phyloP scores from a whole-genome alignment of 2,888 invertebrate genomes.

The Morpho achilles region DNA sequence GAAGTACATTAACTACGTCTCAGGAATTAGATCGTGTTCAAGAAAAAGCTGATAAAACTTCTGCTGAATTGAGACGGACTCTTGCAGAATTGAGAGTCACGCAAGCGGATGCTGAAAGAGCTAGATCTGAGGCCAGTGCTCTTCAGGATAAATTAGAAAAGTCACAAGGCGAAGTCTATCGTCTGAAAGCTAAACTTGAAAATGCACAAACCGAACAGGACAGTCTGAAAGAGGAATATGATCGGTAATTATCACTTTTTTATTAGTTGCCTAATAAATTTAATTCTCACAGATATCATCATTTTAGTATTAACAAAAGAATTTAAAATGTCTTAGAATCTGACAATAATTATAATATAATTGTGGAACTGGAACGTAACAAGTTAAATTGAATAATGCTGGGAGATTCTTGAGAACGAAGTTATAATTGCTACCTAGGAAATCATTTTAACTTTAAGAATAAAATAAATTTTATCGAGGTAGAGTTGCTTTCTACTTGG shows the following conservation, averaged over 20 bases:
- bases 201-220: constrained; percentile 97
- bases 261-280: no score
- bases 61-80: constrained; percentile 90
- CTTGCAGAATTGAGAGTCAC: constrained; percentile 95
- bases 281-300: no score
- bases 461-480: no score
- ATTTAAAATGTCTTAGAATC: no score
- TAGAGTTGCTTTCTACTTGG: no score
- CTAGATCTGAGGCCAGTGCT: constrained; percentile 88
- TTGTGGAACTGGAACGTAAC: no score
- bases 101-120: constrained; percentile 93
- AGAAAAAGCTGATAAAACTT: constrained; percentile 90
- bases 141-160: constrained; percentile 96
- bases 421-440: constrained; percentile 1
- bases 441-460: not conserved
- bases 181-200: constrained; percentile 95
- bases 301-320: no score
- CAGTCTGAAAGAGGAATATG: constrained; percentile 94
- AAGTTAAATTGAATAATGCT: not conserved
- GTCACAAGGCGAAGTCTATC: constrained; percentile 96
- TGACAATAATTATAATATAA: no score
- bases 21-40: constrained; percentile 90
- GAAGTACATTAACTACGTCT: constrained; percentile 88
- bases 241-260: constrained; percentile 69
- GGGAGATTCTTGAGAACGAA: not conserved